Conservation (phyloP, 2,797 vertebrate genomes). For the Galago senegalensis region DNA sequence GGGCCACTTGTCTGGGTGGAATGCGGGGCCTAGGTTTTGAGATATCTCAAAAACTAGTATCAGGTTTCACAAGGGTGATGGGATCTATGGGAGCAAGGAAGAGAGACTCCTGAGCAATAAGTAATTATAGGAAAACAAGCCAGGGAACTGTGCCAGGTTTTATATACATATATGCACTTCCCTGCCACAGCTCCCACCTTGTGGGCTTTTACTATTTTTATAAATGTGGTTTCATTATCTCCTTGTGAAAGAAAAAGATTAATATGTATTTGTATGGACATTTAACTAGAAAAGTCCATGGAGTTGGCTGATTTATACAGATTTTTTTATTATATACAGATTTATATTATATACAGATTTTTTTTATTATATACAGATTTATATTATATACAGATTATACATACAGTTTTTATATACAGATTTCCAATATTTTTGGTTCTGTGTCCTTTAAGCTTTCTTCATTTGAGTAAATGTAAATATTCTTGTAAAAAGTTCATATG, state of each 20-base stretch:
- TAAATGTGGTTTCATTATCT: neutral
- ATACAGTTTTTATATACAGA: conserved; percentile 37
- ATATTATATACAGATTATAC: no score
- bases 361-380: no score
- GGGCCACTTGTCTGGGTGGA: neutral
- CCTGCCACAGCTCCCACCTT: neutral
- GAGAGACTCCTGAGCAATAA: neutral
- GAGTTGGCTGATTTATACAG: conserved; percentile 78
- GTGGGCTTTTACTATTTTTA: neutral
- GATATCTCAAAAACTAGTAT: neutral
- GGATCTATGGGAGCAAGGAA: neutral
- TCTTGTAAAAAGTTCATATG: conserved; percentile 31
- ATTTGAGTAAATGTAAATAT: conserved; percentile 85
- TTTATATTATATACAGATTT: no score
- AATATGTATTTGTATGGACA: conserved; percentile 79
- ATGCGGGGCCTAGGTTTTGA: neutral
- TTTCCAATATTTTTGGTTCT: conserved; percentile 85
- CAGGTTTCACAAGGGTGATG: neutral
- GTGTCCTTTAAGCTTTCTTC: conserved; percentile 82
- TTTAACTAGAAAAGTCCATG: conserved; percentile 78
- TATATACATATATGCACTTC: neutral
- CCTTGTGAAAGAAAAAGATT: conserved; percentile 44
- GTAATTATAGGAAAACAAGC: neutral
- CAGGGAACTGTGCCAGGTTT: neutral
- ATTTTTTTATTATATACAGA: conserved; percentile 58